Evolutionary conservation across 2,888 invertebrate species (phyloP).

Genomic region (Cryptus armator): DNA sequence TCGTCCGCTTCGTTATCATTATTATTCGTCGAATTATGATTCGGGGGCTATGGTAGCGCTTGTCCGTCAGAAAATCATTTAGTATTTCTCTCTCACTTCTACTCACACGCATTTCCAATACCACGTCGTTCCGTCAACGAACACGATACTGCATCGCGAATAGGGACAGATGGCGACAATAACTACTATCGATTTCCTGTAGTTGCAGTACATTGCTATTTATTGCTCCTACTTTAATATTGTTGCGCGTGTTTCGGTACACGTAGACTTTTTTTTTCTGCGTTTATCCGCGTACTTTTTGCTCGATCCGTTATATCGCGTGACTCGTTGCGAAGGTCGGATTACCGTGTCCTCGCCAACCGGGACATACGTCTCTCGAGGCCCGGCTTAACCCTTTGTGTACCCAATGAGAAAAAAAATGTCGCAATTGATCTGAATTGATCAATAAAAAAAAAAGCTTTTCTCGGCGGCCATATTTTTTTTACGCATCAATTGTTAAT

Average conservation of each 20-base stretch:
- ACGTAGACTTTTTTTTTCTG: not conserved
- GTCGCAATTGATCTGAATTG: not conserved
- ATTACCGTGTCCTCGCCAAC: not conserved
- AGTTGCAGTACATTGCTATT: constrained; percentile 37
- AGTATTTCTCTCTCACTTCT: constrained; percentile 63
- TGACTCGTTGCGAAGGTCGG: not conserved
- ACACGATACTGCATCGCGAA: constrained; percentile 21
- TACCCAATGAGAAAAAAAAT: not conserved
- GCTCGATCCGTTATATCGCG: not conserved
- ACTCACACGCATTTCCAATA: constrained; percentile 43
- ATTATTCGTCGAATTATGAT: constrained; percentile 61
- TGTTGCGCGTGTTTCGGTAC: not conserved
- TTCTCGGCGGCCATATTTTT: no score
- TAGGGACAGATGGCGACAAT: constrained; percentile 35
- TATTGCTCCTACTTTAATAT: constrained; percentile 22
- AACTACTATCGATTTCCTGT: constrained; percentile 55
- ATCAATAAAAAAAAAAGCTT: not conserved
- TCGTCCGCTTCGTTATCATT: constrained; percentile 66
- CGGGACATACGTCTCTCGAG: not conserved
- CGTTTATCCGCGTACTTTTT: not conserved
- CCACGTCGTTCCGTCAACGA: constrained; percentile 40
- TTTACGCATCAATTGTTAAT: not conserved
- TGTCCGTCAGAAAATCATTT: constrained; percentile 59
- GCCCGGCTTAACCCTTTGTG: not conserved
- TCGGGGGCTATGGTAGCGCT: not conserved